Evolutionary conservation across 2,888 invertebrate genomes (phyloP), one percentile per base, ranked within the genome.

Genomic region (Arctia plantaginis): DNA sequence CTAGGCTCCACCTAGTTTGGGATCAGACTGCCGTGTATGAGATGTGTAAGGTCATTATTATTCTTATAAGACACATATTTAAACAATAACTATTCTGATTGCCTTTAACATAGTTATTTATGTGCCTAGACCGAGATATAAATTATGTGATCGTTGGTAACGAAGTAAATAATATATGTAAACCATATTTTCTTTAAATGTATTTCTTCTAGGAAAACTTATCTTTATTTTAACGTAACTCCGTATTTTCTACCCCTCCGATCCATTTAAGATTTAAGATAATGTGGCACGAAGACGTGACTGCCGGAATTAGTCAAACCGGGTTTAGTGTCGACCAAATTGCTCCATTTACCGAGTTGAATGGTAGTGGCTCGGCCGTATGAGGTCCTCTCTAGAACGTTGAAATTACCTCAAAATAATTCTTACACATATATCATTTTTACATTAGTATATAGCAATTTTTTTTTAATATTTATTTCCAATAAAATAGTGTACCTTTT

Each of bases 231-330:
- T 62, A 30, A 30, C 62, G 18, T 59, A 27, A 44, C 27, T 20
- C 12, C 3, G 47, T 33, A 67, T 67, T 47, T 33, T 44, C 39
- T 27, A 41, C 41, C 39, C 27, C 6, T 35, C 20, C 27, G 47
- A 20, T 67, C 23, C 30, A 47, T 44, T 44, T 33, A 47, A 67
- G 47, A 67, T 47, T 47, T 30, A 27, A 67, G 18, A 67, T 44
- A 67, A 67, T 20, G 66, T 47, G 67, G 44, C 13, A 67, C 67
- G 47, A 67, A 67, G 67, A 67, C 47, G 67, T 67, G 47, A 67
- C 47, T 67, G 23, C 30, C 47, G 47, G 33, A 67, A 67, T 33
- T 47, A 67, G 67, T 47, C 33, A 67, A 67, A 67, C 33, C 33
- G 67, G 67, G 47, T 33, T 47, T 67, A 67, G 67, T 47, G 47